phyloP scores from a whole-genome alignment of 2,797 vertebrate species.

The Salarias fasciatus region DNA sequence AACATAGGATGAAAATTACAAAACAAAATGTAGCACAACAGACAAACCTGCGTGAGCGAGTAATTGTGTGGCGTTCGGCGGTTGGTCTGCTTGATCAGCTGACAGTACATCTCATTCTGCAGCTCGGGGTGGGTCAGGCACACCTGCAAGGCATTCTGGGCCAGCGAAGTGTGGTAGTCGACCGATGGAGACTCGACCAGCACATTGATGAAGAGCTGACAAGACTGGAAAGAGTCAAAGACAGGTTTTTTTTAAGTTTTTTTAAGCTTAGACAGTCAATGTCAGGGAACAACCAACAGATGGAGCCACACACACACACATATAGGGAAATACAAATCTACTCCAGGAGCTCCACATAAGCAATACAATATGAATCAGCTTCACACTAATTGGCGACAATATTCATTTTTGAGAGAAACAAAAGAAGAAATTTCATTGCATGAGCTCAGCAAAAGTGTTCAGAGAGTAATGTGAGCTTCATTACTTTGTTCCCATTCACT shows the following conservation, averaged over 20 bases:
- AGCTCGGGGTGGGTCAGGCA: conserved; percentile 93
- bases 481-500: conserved; percentile 24
- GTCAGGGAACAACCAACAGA: conserved; percentile 43
- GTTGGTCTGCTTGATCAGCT: conserved; percentile 93
- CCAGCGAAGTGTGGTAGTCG: conserved; percentile 95
- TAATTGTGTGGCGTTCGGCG: conserved; percentile 86
- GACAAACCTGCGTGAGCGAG: conserved; percentile 89
- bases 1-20: conserved; percentile 14
- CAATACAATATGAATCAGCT: background rate
- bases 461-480: conserved; percentile 6
- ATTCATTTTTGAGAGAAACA: background rate
- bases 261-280: background rate
- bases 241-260: no score
- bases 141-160: conserved; percentile 94
- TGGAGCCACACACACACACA: conserved; percentile 49
- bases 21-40: no score
- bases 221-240: conserved; percentile 81
- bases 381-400: background rate
- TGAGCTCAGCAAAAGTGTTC: background rate
- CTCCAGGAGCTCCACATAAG: background rate
- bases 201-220: conserved; percentile 97
- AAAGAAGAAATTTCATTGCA: no score
- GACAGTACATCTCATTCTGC: conserved; percentile 97
- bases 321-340: background rate
- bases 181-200: conserved; percentile 92